Base-by-base conservation (phyloP, 1,140 invertebrate species). In the Drosophila oshimai region DNA sequence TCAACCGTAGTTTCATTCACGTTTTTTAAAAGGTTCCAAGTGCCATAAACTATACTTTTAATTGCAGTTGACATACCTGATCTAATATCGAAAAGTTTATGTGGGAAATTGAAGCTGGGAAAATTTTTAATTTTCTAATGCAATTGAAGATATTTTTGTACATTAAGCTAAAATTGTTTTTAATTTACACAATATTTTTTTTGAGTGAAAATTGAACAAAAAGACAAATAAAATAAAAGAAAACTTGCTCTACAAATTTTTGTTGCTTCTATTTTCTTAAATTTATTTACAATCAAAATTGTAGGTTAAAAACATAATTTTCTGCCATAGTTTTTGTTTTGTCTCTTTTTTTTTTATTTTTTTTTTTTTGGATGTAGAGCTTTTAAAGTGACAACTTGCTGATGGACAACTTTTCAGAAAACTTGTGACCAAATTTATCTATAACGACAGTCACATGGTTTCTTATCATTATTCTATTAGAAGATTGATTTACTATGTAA, bases 1-100 rank as follows among this genome's bases (percentile, higher is more conserved):
- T n/a, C 2, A n/a, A 29, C 6, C 28, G 4, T n/a, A 29, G 28
- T 29, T 29, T n/a, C n/a, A n/a, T 45, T 17, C 28, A 26, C 22
- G n/a, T 10, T 12, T 13, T 50, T 28, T 20, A 9, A 4, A 18
- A 54, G 13, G 18, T 22, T 20, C 4, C 6, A 13, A 47, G 28
- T n/a, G 45, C 6, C 28, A 31, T 55, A 55, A 55, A 51, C 18
- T 33, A 39, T 22, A 31, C 10, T 4, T n/a, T 58, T 57, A 61
- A 61, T 33, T 58, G 36, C n/a, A 24, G 36, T 39, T 17, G 10
- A 6, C 3, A 20, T 15, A 45, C 20, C 24, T 4, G 24, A 36
- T 57, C 1, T 6, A 31, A 24, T 57, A 58, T 42, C 3, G 26
- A 58, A 18, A 20, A 24, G 10, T 62, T 62, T 58, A 62, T 62